Conservation (phyloP, 2,113 vertebrate species). For the Pavo muticus region DNA sequence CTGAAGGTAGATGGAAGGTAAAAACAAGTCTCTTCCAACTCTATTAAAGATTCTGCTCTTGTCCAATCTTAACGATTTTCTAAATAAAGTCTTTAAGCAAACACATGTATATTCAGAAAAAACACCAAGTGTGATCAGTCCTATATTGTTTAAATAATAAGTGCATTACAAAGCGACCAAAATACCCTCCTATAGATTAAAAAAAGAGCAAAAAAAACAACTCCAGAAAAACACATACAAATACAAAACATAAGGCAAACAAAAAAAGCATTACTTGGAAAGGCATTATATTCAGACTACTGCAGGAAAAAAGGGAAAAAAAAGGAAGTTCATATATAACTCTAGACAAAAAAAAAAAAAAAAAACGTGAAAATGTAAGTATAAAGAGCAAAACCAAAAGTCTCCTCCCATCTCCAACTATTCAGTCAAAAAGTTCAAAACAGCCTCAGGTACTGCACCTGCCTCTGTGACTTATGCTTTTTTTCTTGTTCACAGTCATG, state of each 20-base stretch:
- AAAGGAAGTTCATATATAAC: not conserved
- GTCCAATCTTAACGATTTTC: not conserved
- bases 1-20: not conserved
- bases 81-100: not conserved
- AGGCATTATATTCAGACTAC: not conserved
- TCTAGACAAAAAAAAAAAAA: constrained; percentile 39
- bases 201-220: not conserved
- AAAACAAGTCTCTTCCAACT: not conserved
- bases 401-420: not conserved
- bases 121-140: not conserved
- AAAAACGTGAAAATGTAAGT: not conserved
- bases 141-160: not conserved
- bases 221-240: not conserved
- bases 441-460: constrained; percentile 16
- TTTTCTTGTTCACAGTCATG: not conserved
- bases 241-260: not conserved
- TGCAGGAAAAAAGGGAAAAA: not conserved
- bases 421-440: not conserved
- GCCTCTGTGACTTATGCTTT: not conserved
- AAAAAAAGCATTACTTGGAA: not conserved
- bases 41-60: not conserved
- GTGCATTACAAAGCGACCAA: not conserved
- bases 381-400: not conserved
- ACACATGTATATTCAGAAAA: not conserved
- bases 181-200: not conserved